These are phyloP conservation scores for Miniopterus natalensis DNA, from an alignment of 2,113 vertebrate genomes.

Conservation along the genomic window DNA sequence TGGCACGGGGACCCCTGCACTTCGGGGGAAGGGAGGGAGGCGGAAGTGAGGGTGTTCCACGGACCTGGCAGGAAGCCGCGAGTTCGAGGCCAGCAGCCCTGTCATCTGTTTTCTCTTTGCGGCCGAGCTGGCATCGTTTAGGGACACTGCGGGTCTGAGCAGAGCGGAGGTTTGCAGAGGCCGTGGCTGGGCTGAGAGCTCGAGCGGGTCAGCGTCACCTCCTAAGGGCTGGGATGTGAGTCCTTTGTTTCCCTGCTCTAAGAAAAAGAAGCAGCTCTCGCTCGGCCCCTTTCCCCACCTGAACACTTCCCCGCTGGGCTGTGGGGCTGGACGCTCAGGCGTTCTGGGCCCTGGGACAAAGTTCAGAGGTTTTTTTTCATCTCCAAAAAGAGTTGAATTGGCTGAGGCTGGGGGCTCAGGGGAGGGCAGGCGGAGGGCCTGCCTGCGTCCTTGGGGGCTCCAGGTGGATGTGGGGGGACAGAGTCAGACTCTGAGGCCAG, in stretches of 20 bases:
- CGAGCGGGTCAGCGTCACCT: neutral
- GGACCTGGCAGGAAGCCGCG: neutral
- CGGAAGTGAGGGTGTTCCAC: neutral
- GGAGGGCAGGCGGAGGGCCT: neutral
- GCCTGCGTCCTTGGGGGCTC: neutral
- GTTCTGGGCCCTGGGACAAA: neutral
- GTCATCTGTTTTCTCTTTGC: neutral
- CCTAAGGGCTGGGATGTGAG: too few relatives aligned
- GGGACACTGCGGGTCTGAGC: neutral
- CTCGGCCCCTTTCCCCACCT: neutral
- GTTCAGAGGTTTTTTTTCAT: neutral
- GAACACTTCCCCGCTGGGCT: neutral
- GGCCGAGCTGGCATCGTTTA: neutral
- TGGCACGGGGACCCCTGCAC: neutral
- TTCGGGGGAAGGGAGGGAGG: neutral
- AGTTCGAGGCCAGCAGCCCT: neutral
- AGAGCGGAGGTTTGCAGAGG: neutral
- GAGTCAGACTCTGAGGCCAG: too few relatives aligned
- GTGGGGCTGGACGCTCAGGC: neutral
- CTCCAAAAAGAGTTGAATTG: neutral
- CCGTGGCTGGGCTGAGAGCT: neutral
- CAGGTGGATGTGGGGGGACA: neutral
- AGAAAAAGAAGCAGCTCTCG: neutral
- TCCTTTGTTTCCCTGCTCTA: neutral
- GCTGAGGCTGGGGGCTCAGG: too few relatives aligned